A percentile compares a stretch with the other conserved stretches of the same genome.
Evolutionary conservation across 2,888 invertebrate species (phyloP).

Genomic region (Acronicta alni): DNA sequence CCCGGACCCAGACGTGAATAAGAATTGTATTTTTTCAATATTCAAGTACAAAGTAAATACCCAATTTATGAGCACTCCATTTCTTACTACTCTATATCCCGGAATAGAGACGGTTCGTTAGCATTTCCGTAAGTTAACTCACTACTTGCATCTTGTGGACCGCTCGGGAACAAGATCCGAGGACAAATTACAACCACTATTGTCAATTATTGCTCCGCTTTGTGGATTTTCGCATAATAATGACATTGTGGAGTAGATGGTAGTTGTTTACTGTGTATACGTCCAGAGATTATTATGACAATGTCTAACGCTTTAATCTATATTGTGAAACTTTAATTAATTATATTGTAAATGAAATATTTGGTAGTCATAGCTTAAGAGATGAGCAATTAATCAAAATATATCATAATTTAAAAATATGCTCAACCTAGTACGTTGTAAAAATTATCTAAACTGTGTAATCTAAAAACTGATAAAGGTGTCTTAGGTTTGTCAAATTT

Average conservation of each 20-base stretch:
- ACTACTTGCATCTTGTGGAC: slow-evolving; percentile 40
- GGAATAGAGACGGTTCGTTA: slow-evolving; percentile 51
- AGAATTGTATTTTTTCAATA: too few species aligned
- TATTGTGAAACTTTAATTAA: not conserved
- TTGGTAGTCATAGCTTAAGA: too few species aligned
- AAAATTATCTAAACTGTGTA: too few species aligned
- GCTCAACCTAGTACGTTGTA: too few species aligned
- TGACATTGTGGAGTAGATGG: slow-evolving; percentile 11
- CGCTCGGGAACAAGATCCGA: slow-evolving; percentile 47
- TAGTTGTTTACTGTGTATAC: not conserved
- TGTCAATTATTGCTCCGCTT: slow-evolving; percentile 50
- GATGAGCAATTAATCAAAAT: too few species aligned
- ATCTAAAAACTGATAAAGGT: too few species aligned
- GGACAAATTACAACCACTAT: slow-evolving; percentile 51
- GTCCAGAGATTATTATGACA: not conserved
- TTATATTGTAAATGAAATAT: not conserved
- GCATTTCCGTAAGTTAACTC: slow-evolving; percentile 53
- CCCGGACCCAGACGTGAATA: too few species aligned
- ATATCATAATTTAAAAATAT: too few species aligned
- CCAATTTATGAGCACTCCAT: slow-evolving; percentile 29
- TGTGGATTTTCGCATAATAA: slow-evolving; percentile 29
- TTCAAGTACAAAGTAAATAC: too few species aligned
- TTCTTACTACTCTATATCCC: slow-evolving; percentile 3
- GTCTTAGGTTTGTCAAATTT: too few species aligned
- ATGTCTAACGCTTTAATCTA: not conserved